Percentiles rank a stretch among this genome's conserved stretches.
phyloP scores from a whole-genome alignment of 2,888 invertebrate species.

The Ophioninae sp. region DNA sequence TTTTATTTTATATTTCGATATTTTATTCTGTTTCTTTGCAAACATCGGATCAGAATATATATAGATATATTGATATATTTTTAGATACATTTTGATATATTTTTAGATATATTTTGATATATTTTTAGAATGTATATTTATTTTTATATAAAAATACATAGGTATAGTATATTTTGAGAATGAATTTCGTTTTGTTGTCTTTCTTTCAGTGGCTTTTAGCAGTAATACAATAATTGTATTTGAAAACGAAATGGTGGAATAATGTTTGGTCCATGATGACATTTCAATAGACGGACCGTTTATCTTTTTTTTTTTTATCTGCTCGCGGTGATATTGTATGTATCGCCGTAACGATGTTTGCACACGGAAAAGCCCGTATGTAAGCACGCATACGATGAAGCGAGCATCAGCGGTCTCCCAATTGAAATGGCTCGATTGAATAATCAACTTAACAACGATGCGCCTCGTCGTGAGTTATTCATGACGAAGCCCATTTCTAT shows the following conservation, averaged over 20 bases:
- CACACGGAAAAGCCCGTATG: not conserved
- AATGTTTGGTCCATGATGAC: not conserved
- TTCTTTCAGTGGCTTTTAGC: not conserved
- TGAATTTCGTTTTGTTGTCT: not conserved
- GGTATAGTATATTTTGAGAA: not conserved
- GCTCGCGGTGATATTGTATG: not conserved
- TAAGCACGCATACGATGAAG: not conserved
- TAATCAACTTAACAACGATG: slow-evolving; percentile 58
- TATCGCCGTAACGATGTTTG: not conserved
- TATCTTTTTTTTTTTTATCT: not conserved
- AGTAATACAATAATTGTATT: not conserved
- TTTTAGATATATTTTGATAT: no score
- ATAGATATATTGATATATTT: not conserved
- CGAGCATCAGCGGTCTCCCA: slow-evolving; percentile 19
- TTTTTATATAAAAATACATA: no score
- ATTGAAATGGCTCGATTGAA: slow-evolving; percentile 56
- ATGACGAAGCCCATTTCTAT: not conserved
- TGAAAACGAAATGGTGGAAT: not conserved
- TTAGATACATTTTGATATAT: not conserved
- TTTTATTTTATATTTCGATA: not conserved
- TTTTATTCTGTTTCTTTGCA: not conserved
- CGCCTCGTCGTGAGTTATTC: slow-evolving; percentile 36
- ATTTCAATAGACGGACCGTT: not conserved
- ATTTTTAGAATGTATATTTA: no score
- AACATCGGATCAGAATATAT: no score